Base-by-base conservation (phyloP, 1,140 invertebrate species). In the Dinothrombium tinctorium region DNA sequence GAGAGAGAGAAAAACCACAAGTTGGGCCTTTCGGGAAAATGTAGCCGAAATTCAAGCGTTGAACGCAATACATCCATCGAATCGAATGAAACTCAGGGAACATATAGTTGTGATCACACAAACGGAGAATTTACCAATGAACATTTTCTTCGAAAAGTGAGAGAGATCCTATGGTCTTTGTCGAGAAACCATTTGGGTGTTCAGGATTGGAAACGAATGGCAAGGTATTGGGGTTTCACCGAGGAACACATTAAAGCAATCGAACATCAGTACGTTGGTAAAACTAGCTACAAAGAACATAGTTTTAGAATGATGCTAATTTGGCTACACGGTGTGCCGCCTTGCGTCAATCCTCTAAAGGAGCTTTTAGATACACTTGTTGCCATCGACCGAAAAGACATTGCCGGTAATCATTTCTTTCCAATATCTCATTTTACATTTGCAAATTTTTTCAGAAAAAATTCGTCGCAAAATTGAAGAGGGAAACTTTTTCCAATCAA, bases 251-350 rank as follows among this genome's bases (percentile, higher is more conserved):
- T 76, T 28, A 63, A 62, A 43, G 71, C 73, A 11, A 74, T 77
- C 44, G 72, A 76, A 55, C 72, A 76, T 53, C 72, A 77, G 51
- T 74, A 75, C 48, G 73, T 70, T 74, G 73, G 73, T 49, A 60
- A 69, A 15, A 63, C 65, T n/a, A 75, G 73, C 53, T 73, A 73
- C 55, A 74, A 74, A 53, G 72, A 76, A 51, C 74, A 76, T 49
- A 69, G 72, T 28, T 74, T 66, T 50, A 59, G 73, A 29, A 66
- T 76, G 62, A 55, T 74, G 50, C 54, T 72, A 39, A 75, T 76
- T 40, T 76, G 74, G 74, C 56, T 68, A 11, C 69, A 72, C 32
- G 69, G 71, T 43, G 51, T 76, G 4, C 58, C 59, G 36, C 59
- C 67, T 19, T 67, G 72, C 40, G 58, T 66, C 9, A 67, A 72